phyloP scores from a whole-genome alignment of 1,140 invertebrate species.

The Olivierus martensii region DNA sequence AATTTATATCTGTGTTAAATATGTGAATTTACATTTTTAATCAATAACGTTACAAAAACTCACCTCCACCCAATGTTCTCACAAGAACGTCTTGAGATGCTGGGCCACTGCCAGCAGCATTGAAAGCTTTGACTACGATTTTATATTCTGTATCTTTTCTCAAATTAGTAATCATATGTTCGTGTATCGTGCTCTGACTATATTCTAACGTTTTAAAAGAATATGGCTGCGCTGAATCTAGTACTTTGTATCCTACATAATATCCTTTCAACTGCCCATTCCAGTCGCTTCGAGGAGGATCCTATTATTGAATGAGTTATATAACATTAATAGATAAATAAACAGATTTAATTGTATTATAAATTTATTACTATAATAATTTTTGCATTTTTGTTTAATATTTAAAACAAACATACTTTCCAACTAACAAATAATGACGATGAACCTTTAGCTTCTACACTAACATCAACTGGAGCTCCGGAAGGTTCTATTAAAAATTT shows the following conservation, averaged over 20 bases:
- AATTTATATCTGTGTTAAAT: neutral
- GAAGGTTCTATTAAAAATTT: slow-evolving; percentile 15
- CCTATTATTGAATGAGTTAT: too few relatives aligned
- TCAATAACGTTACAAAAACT: too few relatives aligned
- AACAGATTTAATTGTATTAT: too few relatives aligned
- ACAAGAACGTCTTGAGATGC: slow-evolving; percentile 19
- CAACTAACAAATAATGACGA: slow-evolving; percentile 21
- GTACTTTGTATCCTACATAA: slow-evolving; percentile 24
- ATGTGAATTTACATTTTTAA: neutral
- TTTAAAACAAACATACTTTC: too few relatives aligned
- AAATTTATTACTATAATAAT: too few relatives aligned
- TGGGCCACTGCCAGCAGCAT: slow-evolving; percentile 21
- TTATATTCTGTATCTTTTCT: slow-evolving; percentile 22
- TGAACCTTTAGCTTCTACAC: slow-evolving; percentile 19
- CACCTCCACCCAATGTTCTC: slow-evolving; percentile 20
- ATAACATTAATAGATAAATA: too few relatives aligned
- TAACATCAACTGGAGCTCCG: slow-evolving; percentile 20
- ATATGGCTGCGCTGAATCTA: slow-evolving; percentile 11
- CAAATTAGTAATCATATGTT: slow-evolving; percentile 20
- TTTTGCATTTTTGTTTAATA: too few relatives aligned
- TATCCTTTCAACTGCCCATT: slow-evolving; percentile 85
- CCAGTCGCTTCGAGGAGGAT: slow-evolving; percentile 73
- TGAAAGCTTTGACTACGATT: slow-evolving; percentile 22
- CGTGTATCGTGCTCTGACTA: slow-evolving; percentile 10
- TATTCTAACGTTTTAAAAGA: slow-evolving; percentile 15